A percentile compares a stretch with the other conserved stretches of the same genome.
phyloP scores from a whole-genome alignment of 1,140 invertebrate species.

The Oedothorax gibbosus region DNA sequence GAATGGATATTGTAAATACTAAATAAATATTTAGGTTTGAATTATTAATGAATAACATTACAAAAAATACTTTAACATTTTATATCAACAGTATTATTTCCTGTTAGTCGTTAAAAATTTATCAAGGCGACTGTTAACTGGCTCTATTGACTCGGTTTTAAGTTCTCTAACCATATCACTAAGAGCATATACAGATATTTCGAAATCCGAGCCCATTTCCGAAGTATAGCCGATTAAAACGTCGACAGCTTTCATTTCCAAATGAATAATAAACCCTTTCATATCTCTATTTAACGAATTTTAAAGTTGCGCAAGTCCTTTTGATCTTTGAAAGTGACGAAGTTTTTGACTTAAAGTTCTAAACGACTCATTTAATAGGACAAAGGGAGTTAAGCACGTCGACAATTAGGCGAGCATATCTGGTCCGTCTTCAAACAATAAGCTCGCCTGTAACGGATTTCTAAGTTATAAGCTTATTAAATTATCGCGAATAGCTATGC shows the following conservation, averaged over 20 bases:
- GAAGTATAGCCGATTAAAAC: no score
- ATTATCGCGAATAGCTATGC: constrained; percentile 39
- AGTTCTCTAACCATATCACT: no score
- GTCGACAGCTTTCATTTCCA: neutral
- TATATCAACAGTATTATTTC: no score
- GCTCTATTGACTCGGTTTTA: no score
- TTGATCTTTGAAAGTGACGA: constrained; percentile 32
- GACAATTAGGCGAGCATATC: constrained; percentile 45
- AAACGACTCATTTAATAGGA: constrained; percentile 47
- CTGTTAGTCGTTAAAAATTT: no score
- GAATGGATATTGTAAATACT: no score
- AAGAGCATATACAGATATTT: no score
- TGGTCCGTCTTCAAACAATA: constrained; percentile 40
- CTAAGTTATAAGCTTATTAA: constrained; percentile 58
- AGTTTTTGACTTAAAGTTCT: constrained; percentile 39
- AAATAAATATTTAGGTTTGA: no score
- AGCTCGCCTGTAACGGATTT: constrained; percentile 52
- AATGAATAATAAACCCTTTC: constrained; percentile 36
- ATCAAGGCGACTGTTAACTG: no score
- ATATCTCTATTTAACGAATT: constrained; percentile 30
- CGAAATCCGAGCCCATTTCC: no score
- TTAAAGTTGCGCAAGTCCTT: constrained; percentile 26
- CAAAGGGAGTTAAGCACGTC: constrained; percentile 55
- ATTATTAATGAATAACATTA: no score
- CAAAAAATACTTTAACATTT: no score